Evolutionary conservation across 2,888 invertebrate genomes (phyloP), one percentile per base, ranked within the genome.

Genomic region (Drosophila lacicola): DNA sequence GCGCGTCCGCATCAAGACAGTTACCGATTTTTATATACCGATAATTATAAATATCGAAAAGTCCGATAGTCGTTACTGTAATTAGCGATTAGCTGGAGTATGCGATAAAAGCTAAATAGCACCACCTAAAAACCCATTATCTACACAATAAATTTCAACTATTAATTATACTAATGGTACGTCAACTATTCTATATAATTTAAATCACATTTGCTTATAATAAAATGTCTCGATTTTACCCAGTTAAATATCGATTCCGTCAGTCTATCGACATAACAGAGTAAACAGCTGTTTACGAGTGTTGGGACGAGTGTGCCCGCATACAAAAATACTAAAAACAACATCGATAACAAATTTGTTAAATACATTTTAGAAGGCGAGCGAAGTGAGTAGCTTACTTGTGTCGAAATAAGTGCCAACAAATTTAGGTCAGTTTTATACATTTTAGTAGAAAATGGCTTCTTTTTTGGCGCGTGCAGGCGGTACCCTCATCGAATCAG

Each of bases 381-480:
- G 17, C 60, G 49, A 55, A 58, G 76, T 74, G 41, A 67, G 62
- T 57, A 50, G 21, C 8, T 47, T 53, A 42, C 36, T 76, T 62
- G 47, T 51, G 37, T 65, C 13, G 37, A 54, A 66, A 47, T 62
- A 37, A 56, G 25, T 64, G 45, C 51, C 44, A 61, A 51, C 58
- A 72, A 61, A 62, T 61, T 68, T 14, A 54, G 47, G 19, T 58
- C 37, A 57, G 54, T 64, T 71, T 45, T 0, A 42, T 37, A 56
- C 17, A 64, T 72, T 75, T 47, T 62, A 80, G 78, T 68, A 53
- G 21, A 70, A 82, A 94, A 96, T 96, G 96, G 96, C 96, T 94
- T 95, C 95, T 90, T 94, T 96, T 93, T 94, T 97, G 93, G 95
- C 95, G 91, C 95, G 96, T 91, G 94, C 95, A 84, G 93, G 95